Percentiles rank a stretch among this genome's conserved stretches.
Conservation (phyloP, 1,140 invertebrate genomes). For the Branchinecta lindahli region DNA sequence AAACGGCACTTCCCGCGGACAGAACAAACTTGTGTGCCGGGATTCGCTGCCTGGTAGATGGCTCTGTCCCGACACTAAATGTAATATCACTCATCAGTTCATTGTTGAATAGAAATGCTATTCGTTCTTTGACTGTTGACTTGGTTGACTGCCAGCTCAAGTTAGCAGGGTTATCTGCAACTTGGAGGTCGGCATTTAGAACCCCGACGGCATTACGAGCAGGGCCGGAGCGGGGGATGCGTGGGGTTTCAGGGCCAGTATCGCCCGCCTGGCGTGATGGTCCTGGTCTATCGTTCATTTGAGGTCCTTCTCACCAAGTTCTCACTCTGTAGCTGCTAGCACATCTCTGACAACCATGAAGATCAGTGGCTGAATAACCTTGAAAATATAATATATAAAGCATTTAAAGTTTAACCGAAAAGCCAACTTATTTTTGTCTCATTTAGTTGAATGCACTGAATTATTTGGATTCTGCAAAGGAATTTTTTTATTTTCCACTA, state of each 20-base stretch:
- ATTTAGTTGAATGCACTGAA: no score
- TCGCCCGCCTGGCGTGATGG: neutral
- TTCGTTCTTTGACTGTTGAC: constrained; percentile 53
- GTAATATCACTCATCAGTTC: constrained; percentile 63
- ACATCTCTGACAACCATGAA: no score
- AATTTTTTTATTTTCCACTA: no score
- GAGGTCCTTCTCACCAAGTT: neutral
- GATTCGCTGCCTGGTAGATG: constrained; percentile 31
- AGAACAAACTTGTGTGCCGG: constrained; percentile 72
- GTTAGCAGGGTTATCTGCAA: neutral
- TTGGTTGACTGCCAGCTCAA: constrained; percentile 39
- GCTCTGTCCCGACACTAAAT: constrained; percentile 47
- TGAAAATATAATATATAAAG: no score
- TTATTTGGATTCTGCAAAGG: no score
- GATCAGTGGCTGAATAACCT: no score
- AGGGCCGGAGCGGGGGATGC: neutral
- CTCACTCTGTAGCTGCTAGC: no score
- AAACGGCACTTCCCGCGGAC: constrained; percentile 63
- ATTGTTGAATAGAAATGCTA: constrained; percentile 63
- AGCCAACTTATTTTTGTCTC: no score
- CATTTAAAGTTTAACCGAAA: no score
- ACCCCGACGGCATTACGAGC: neutral
- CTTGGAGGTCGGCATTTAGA: neutral
- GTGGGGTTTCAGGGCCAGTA: neutral
- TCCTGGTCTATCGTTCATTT: constrained; percentile 5